Conservation (phyloP, 2,113 vertebrate genomes). For the Ophiodon elongatus region DNA sequence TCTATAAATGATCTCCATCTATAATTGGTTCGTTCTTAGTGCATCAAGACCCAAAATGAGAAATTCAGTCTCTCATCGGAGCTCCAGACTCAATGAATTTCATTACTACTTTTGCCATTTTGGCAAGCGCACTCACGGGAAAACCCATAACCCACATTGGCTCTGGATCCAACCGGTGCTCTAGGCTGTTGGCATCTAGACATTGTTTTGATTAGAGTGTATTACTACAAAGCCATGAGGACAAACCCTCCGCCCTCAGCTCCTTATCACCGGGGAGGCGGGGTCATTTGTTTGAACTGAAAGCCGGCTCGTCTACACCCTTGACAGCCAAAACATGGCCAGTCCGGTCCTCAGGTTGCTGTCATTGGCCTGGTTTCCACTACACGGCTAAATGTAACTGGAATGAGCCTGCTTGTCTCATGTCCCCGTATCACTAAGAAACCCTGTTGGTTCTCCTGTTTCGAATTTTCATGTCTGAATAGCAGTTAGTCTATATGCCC, state of each 20-base stretch:
- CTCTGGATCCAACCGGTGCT: conserved; percentile 52
- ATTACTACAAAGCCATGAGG: conserved; percentile 58
- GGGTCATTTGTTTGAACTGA: conserved; percentile 56
- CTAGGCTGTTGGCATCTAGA: conserved; percentile 63
- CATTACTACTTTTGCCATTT: conserved; percentile 54
- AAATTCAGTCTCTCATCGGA: conserved; percentile 19
- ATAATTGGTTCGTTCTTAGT: not conserved
- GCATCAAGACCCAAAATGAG: conserved; percentile 18
- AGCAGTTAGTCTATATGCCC: not conserved
- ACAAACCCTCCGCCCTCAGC: conserved; percentile 53
- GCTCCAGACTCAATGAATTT: conserved; percentile 31
- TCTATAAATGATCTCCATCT: not conserved
- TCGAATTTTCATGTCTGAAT: not conserved
- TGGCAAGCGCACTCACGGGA: conserved; percentile 57
- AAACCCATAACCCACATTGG: conserved; percentile 59
- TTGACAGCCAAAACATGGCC: conserved; percentile 38
- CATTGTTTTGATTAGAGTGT: conserved; percentile 69
- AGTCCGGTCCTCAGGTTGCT: conserved; percentile 20
- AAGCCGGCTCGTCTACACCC: conserved; percentile 55
- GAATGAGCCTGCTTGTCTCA: not conserved
- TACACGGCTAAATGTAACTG: conserved; percentile 6
- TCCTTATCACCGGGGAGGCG: conserved; percentile 45
- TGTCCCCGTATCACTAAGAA: not conserved
- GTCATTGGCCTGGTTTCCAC: conserved; percentile 23
- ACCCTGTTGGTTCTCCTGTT: not conserved